Conservation (phyloP, 2,888 invertebrate genomes). For the Dermolepida albohirtum region DNA sequence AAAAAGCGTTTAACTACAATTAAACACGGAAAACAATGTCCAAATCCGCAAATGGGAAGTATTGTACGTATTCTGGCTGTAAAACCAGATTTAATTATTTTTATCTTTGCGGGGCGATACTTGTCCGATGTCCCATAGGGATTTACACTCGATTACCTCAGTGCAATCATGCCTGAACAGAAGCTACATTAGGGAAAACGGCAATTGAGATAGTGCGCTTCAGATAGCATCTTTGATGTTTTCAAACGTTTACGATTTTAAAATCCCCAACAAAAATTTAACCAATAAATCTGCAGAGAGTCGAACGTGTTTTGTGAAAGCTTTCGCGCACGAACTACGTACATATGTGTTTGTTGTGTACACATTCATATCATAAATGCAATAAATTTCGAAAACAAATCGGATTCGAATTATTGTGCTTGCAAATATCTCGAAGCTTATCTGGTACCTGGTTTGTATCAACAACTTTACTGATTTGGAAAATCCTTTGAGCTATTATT, state of each 20-base stretch:
- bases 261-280: conserved; percentile 6
- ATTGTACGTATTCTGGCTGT: not conserved
- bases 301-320: not conserved
- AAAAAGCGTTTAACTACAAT: conserved; percentile 16
- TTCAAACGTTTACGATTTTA: conserved; percentile 9
- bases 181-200: conserved; percentile 11
- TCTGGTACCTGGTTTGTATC: no score
- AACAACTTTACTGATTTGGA: no score
- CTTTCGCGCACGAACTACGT: not conserved
- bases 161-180: not conserved
- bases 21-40: conserved; percentile 22
- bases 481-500: no score
- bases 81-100: conserved; percentile 21
- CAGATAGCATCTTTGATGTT: conserved; percentile 17
- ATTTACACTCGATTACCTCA: conserved; percentile 6
- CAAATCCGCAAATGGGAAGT: not conserved
- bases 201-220: conserved; percentile 9
- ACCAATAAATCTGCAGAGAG: not conserved
- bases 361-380: not conserved
- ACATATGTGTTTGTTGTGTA: no score
- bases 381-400: conserved; percentile 13
- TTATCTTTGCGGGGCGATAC: conserved; percentile 7
- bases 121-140: not conserved
- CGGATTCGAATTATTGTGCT: not conserved
- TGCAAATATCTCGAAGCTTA: not conserved